These are phyloP conservation scores for Leptobrachium ailaonicum DNA, from an alignment of 2,113 vertebrate genomes.

Conservation along the genomic window DNA sequence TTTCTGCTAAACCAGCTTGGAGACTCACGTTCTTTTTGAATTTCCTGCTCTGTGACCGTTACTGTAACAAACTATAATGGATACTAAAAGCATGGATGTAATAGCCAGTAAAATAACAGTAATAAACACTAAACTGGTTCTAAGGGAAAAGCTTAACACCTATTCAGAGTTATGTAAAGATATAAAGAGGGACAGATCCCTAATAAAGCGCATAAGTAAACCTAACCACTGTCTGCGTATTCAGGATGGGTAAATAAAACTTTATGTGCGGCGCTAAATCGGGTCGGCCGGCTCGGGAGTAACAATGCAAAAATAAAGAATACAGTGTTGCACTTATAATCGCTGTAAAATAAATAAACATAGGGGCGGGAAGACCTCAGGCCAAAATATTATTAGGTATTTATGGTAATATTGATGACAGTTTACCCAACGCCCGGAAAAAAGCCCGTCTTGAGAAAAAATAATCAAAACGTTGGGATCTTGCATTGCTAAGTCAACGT, in stretches of 20 bases:
- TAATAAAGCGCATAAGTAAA: neutral
- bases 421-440: no score
- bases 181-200: neutral
- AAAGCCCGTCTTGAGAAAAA: no score
- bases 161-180: neutral
- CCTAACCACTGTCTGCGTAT: neutral
- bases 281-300: no score
- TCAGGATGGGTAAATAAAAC: neutral
- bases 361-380: no score
- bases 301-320: no score
- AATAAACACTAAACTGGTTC: neutral
- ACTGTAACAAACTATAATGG: neutral
- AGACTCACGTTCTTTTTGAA: neutral
- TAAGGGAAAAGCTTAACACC: neutral
- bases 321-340: no score
- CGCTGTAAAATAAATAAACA: no score
- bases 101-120: neutral
- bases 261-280: neutral
- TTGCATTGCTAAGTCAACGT: no score
- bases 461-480: no score
- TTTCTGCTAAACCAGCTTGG: no score
- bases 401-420: no score
- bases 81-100: neutral
- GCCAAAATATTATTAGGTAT: no score
- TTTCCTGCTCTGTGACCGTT: neutral